phyloP scores from a whole-genome alignment of 2,888 invertebrate species.

The Diachrysia chrysitis region DNA sequence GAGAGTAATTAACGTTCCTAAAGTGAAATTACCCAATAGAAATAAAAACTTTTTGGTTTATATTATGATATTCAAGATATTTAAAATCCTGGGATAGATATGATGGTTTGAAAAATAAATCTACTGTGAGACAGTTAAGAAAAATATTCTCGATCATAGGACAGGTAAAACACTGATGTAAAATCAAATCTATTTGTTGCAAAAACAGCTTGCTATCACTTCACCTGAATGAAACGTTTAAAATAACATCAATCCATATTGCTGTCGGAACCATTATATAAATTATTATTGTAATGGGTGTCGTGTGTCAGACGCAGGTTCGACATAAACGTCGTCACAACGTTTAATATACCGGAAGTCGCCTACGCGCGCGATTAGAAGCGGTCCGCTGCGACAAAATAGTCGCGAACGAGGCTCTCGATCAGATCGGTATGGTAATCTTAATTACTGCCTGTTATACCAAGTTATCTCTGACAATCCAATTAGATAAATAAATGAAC shows the following conservation, averaged over 20 bases:
- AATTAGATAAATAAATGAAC: constrained; percentile 2
- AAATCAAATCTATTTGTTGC: neutral
- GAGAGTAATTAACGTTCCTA: no score
- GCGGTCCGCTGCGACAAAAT: constrained; percentile 58
- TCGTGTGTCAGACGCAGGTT: constrained; percentile 69
- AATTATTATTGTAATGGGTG: constrained; percentile 74
- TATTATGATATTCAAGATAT: neutral
- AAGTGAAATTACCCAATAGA: no score
- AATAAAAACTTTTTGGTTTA: no score
- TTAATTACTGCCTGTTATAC: constrained; percentile 38
- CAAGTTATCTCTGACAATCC: constrained; percentile 12
- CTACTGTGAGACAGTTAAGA: no score
- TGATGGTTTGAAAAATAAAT: no score
- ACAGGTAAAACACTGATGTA: neutral
- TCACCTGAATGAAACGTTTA: no score
- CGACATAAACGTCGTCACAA: constrained; percentile 66
- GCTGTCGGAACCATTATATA: constrained; percentile 59
- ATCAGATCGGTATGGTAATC: constrained; percentile 43
- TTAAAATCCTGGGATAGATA: neutral
- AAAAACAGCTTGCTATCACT: neutral
- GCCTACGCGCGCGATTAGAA: constrained; percentile 76
- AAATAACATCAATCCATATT: constrained; percentile 33
- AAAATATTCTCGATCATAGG: no score
- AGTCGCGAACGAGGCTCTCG: constrained; percentile 37
- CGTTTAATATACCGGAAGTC: constrained; percentile 74